Conservation (phyloP, 1,140 invertebrate genomes). For the Macrotrachela quadricornifera region DNA sequence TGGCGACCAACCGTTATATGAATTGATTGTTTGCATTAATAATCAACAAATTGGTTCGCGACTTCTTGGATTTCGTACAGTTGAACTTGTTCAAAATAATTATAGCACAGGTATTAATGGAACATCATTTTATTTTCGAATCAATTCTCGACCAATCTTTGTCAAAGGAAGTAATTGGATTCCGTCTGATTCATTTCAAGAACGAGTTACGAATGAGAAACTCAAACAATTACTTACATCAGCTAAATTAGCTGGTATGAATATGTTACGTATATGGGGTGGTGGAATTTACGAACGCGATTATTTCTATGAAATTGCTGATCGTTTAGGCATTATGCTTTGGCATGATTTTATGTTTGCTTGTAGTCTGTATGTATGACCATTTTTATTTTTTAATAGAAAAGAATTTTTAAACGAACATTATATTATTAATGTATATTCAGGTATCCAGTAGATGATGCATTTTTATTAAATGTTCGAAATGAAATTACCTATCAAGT, state of each 20-base stretch:
- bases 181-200: constrained; percentile 64
- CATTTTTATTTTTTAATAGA: too few species aligned
- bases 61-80: constrained; percentile 60
- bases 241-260: constrained; percentile 59
- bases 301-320: constrained; percentile 55
- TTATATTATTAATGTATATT: too few species aligned
- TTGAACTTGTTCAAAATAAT: constrained; percentile 40
- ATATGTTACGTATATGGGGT: constrained; percentile 86
- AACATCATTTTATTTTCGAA: constrained; percentile 59
- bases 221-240: constrained; percentile 48
- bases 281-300: constrained; percentile 45
- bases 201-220: too few species aligned
- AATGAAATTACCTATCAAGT: constrained; percentile 47
- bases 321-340: constrained; percentile 30
- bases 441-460: constrained; percentile 50
- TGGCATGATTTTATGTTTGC: constrained; percentile 76
- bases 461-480: constrained; percentile 50
- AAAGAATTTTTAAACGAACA: too few species aligned
- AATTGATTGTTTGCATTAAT: constrained; percentile 37
- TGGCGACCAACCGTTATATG: constrained; percentile 56
- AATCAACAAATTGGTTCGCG: constrained; percentile 21
- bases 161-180: constrained; percentile 87
- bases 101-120: neutral
- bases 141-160: constrained; percentile 69
- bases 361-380: constrained; percentile 78